Percentiles rank a stretch among this genome's conserved stretches.
phyloP scores from a whole-genome alignment of 2,888 invertebrate genomes.

The Hyposoter didymator region DNA sequence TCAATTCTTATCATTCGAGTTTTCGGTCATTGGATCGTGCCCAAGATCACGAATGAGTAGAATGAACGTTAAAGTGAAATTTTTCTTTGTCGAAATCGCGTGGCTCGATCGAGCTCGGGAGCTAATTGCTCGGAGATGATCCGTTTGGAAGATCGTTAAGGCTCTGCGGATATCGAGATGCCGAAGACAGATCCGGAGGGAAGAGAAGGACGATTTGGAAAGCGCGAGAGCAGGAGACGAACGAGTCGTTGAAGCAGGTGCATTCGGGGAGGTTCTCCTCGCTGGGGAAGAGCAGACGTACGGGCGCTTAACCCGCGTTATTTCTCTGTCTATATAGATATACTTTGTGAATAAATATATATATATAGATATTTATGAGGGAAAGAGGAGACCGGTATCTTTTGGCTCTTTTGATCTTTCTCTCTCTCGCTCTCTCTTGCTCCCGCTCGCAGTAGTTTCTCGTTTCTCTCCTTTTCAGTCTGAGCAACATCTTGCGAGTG shows the following conservation, averaged over 20 bases:
- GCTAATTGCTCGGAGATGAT: conserved; percentile 13
- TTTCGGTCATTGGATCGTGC: not conserved
- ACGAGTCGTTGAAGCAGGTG: conserved; percentile 69
- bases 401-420: conserved; percentile 63
- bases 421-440: conserved; percentile 11
- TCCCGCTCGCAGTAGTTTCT: conserved; percentile 44
- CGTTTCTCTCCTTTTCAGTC: conserved; percentile 67
- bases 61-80: not conserved
- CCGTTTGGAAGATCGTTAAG: conserved; percentile 1
- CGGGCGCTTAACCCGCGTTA: conserved; percentile 42
- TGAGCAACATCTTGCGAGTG: conserved; percentile 80
- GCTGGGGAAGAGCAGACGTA: conserved; percentile 60
- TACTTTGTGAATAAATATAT: not conserved
- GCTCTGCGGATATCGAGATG: conserved; percentile 1
- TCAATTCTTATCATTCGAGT: not conserved
- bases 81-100: not conserved
- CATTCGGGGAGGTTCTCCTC: conserved; percentile 60
- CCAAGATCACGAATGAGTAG: not conserved
- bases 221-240: conserved; percentile 52
- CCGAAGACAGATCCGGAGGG: conserved; percentile 7
- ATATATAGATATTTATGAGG: conserved; percentile 17
- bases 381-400: conserved; percentile 63
- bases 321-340: conserved; percentile 18
- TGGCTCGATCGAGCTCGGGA: not conserved
- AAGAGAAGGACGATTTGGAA: not conserved